Evolutionary conservation across 2,113 vertebrate genomes (phyloP).

Genomic region (Corythaixoides concolor): DNA sequence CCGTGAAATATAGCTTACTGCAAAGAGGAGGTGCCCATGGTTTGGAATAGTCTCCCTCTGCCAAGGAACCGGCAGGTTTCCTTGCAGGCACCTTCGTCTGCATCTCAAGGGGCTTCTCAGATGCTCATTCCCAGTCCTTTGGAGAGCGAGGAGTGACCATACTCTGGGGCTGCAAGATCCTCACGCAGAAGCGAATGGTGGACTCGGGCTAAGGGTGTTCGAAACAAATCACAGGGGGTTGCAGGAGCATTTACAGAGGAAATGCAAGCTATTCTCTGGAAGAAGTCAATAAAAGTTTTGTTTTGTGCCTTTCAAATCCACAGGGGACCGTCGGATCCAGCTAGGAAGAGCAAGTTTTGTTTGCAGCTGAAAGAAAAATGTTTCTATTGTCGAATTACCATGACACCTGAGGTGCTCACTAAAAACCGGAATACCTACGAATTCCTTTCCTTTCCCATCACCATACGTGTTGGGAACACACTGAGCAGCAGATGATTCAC

Average conservation of each 20-base stretch:
- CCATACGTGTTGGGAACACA: background rate
- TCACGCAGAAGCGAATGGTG: fast-evolving
- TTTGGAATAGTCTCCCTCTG: background rate
- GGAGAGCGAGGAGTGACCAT: background rate
- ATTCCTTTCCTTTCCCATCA: background rate
- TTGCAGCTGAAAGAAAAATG: conserved; percentile 18
- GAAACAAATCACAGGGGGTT: background rate
- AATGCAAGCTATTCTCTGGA: background rate
- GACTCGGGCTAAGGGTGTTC: background rate
- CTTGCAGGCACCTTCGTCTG: background rate
- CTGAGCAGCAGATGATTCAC: background rate
- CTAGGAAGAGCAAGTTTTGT: conserved; percentile 40
- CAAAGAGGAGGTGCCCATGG: background rate
- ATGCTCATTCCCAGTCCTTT: background rate
- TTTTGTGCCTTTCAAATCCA: conserved; percentile 40
- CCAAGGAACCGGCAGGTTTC: background rate
- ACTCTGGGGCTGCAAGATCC: background rate
- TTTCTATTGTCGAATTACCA: background rate
- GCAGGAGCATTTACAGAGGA: background rate
- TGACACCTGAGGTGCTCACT: background rate
- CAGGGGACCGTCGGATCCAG: background rate
- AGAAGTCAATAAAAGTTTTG: conserved; percentile 45
- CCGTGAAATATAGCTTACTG: background rate
- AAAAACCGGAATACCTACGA: background rate
- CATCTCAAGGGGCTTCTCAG: background rate